Evolutionary conservation across 2,113 vertebrate species (phyloP).

Genomic region (Girardinichthys multiradiatus): DNA sequence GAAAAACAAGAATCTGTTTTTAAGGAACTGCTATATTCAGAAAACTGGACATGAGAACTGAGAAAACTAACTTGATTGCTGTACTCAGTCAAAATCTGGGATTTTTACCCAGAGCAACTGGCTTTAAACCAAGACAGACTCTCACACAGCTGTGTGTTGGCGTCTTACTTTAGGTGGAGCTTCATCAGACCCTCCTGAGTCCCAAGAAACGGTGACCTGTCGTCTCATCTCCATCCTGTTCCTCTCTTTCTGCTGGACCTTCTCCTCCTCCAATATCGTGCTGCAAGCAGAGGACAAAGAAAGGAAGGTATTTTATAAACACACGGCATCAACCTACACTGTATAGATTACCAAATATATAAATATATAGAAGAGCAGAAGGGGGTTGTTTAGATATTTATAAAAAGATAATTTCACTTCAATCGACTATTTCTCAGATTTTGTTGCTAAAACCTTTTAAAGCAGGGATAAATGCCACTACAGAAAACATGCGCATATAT

Average conservation of each 20-base stretch:
- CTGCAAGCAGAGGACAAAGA: conserved; percentile 68
- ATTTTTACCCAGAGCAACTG: background rate
- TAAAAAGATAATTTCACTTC: too few species aligned
- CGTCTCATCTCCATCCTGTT: conserved; percentile 96
- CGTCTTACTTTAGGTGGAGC: conserved; percentile 94
- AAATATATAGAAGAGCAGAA: background rate
- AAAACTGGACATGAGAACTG: background rate
- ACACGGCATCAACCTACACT: background rate
- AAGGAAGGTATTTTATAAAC: background rate
- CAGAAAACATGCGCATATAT: too few species aligned
- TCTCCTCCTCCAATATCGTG: conserved; percentile 97
- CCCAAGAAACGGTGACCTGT: conserved; percentile 95
- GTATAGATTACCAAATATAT: background rate
- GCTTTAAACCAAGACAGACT: background rate
- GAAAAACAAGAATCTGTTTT: too few species aligned
- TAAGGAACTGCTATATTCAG: background rate
- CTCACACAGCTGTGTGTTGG: background rate
- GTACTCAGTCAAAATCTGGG: background rate
- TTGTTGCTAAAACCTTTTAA: too few species aligned
- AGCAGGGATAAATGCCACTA: too few species aligned
- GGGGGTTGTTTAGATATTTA: background rate
- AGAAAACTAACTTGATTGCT: background rate
- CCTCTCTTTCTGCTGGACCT: conserved; percentile 94
- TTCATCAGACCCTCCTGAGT: conserved; percentile 94
- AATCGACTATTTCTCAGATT: too few species aligned